Conservation (phyloP, 37 sponge, comb jelly and placozoan genomes). For the Bolinopsis microptera region DNA sequence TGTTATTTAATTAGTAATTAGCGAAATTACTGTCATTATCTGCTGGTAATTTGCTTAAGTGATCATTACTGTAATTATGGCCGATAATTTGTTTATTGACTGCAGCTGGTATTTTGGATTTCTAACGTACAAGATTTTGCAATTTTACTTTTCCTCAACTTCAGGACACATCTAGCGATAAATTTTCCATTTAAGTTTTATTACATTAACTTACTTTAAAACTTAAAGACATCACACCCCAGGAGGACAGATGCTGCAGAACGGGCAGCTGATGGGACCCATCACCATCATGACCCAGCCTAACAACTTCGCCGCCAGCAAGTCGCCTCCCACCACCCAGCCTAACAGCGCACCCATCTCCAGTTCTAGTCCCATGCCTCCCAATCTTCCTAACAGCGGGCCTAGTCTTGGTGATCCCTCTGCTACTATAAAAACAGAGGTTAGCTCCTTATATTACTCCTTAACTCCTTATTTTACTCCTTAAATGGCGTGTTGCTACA, state of each 20-base stretch:
- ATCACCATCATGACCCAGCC: slow-evolving; percentile 66
- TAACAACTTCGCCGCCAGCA: slow-evolving; percentile 42
- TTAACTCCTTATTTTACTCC: not conserved
- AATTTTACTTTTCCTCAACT: too few relatives aligned
- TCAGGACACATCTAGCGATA: too few relatives aligned
- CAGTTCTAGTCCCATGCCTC: not conserved
- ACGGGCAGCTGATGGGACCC: slow-evolving; percentile 66
- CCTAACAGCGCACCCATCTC: not conserved
- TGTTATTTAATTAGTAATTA: too few relatives aligned
- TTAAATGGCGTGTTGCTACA: not conserved
- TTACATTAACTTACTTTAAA: too few relatives aligned
- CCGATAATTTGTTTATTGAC: too few relatives aligned
- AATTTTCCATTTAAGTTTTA: too few relatives aligned
- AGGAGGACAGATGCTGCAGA: slow-evolving; percentile 62
- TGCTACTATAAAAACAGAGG: not conserved
- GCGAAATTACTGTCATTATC: too few relatives aligned
- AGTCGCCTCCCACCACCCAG: not conserved
- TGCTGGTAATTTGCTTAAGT: too few relatives aligned
- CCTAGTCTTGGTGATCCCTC: not conserved
- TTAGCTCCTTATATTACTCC: not conserved
- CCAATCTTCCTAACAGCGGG: not conserved
- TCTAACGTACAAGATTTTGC: too few relatives aligned
- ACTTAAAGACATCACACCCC: too few relatives aligned
- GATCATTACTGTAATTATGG: too few relatives aligned
- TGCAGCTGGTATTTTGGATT: too few relatives aligned